These are phyloP conservation scores for Anguilla pacifica DNA, from an alignment of 2,797 vertebrate species.

Conservation along the genomic window DNA sequence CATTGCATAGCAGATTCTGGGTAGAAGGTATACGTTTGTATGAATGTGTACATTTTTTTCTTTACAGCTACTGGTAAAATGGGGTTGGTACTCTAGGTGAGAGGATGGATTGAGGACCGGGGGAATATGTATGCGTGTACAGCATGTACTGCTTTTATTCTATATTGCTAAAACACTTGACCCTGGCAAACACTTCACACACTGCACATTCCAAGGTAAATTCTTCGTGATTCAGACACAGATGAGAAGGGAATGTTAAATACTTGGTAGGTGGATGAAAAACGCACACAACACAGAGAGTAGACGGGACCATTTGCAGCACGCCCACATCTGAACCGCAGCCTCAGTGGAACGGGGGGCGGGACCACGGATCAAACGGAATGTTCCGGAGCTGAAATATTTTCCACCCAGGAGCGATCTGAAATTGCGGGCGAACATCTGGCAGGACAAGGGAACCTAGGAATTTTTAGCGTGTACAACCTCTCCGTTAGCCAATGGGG, in stretches of 20 bases:
- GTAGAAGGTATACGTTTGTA: background rate
- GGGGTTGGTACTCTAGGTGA: too few relatives aligned
- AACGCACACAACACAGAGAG: background rate
- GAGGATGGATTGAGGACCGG: too few relatives aligned
- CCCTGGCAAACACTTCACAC: background rate
- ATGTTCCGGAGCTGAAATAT: background rate
- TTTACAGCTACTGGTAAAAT: background rate
- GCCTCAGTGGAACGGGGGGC: background rate
- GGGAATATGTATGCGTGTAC: background rate
- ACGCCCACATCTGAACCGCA: background rate
- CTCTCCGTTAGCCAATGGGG: background rate
- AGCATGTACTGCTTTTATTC: background rate
- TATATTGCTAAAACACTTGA: background rate
- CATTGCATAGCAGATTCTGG: background rate
- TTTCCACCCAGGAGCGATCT: background rate
- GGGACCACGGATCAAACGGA: background rate
- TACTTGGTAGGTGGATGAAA: too few relatives aligned
- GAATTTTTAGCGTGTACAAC: slow-evolving; percentile 8
- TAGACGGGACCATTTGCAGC: background rate
- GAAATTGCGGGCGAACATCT: background rate
- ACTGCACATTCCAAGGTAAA: background rate
- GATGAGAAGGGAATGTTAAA: background rate
- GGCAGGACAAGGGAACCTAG: background rate
- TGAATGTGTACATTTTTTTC: background rate
- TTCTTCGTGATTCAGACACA: background rate